Base-by-base conservation (phyloP, 2,797 vertebrate species). In the Philypnodon macrostomus region DNA sequence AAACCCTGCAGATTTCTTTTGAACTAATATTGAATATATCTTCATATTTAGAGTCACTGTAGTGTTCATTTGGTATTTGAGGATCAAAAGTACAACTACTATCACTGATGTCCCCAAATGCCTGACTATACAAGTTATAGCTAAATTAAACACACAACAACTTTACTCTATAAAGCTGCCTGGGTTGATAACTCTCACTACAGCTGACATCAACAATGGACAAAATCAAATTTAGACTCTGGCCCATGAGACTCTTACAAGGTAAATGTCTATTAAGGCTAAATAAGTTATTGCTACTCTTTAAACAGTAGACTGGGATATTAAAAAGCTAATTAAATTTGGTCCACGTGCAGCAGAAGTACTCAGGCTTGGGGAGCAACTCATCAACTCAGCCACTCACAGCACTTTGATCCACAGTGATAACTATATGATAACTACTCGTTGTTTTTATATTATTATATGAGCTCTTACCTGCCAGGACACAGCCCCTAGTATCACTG, bases 381-480 rank as follows among this genome's bases (percentile, higher is more conserved):
- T 54, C 47, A 41, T 55, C 54, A 63, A n/a, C 44, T 47, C 31
- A 16, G 55, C 17, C 51, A 26, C 59, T n/a, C 34, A 17, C 8
- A 17, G 12, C 41, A 33, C 11, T 32, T 14, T 33, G 14, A 42
- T 42, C 30, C 18, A 34, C 31, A 24, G 53, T 26, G 8, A 17
- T 1, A n/a, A n/a, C 1, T 4, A 42, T 52, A 5, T 9, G 26
- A 21, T 13, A 21, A 39, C 3, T 39, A 33, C 14, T 14, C 17
- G 12, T 29, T 16, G 33, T 33, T 6, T 9, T 11, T 23, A 4
- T 9, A 30, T 15, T 29, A 19, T 5, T 47, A 32, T 4, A 24
- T 2, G 17, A 15, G 4, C 12, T 44, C 83, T 81, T 90, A 99
- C 97, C 95, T 99, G 96, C 96, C 95, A 99, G 56, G 93, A 96